These are phyloP conservation scores for Helicorthomorpha holstii DNA, from an alignment of 1,140 invertebrate genomes.

Conservation along the genomic window DNA sequence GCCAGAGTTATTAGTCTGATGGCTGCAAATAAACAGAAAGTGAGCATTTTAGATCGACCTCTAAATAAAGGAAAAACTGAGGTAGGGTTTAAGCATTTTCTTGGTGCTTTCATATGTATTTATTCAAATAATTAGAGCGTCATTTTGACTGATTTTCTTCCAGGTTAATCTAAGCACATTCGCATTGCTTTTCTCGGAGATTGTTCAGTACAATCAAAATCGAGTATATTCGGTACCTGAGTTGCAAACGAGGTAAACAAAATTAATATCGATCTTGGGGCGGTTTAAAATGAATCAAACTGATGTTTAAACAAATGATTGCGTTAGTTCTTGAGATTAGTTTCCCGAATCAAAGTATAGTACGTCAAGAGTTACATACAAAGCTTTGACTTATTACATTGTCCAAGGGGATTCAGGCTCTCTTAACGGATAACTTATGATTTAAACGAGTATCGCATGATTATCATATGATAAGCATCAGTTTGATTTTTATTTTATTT, in stretches of 20 bases:
- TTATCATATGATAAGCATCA: no score
- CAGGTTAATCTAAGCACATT: constrained; percentile 67
- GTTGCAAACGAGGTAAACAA: constrained; percentile 66
- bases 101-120: background rate
- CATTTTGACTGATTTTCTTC: constrained; percentile 11
- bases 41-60: constrained; percentile 78
- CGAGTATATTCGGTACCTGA: constrained; percentile 86
- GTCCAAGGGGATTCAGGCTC: no score
- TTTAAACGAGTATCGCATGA: no score
- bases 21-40: constrained; percentile 26
- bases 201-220: constrained; percentile 96
- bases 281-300: no score
- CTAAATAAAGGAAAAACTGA: constrained; percentile 81
- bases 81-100: constrained; percentile 32
- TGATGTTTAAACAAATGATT: no score
- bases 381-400: background rate
- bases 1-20: no score
- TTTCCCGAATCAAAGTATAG: no score
- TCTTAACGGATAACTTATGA: no score
- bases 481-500: no score
- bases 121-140: background rate
- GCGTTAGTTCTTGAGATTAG: no score
- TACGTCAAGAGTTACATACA: no score
- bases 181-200: constrained; percentile 90
- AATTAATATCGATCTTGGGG: background rate